phyloP scores from a whole-genome alignment of 2,797 vertebrate species.

The Tapera naevia region DNA sequence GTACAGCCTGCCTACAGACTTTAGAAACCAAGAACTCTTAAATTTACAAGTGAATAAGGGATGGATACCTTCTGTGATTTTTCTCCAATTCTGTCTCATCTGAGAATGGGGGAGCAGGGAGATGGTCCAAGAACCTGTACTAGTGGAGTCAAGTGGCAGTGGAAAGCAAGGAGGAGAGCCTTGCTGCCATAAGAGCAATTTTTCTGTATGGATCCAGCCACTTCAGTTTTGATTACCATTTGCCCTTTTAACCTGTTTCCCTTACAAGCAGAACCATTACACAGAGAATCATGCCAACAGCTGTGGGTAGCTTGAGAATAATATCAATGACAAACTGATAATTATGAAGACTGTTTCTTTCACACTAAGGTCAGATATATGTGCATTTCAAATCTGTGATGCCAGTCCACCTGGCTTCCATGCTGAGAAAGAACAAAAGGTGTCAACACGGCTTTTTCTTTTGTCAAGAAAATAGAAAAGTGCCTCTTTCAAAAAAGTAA shows the following conservation, averaged over 20 bases:
- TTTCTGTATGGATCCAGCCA: not conserved
- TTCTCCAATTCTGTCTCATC: not conserved
- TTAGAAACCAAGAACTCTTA: not conserved
- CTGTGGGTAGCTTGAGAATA: not conserved
- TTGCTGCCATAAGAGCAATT: not conserved
- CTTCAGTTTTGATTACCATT: not conserved
- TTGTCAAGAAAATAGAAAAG: slow-evolving; percentile 39
- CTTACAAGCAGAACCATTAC: not conserved
- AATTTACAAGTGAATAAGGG: not conserved
- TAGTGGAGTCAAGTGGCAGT: not conserved
- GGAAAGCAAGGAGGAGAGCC: not conserved
- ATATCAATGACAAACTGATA: not conserved
- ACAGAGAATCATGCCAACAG: not conserved
- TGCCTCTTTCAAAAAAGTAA: not conserved
- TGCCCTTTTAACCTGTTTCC: not conserved
- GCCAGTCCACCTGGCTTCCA: not conserved
- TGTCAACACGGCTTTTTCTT: not conserved
- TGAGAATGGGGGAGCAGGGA: not conserved
- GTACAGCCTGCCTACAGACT: not conserved
- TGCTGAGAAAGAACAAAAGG: slow-evolving; percentile 2
- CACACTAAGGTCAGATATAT: not conserved
- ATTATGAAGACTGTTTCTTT: not conserved
- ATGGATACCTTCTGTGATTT: not conserved
- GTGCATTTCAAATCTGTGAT: not conserved
- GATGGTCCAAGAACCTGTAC: not conserved